These are phyloP conservation scores for Columba janthina DNA, from an alignment of 2,113 vertebrate species.

Conservation along the genomic window DNA sequence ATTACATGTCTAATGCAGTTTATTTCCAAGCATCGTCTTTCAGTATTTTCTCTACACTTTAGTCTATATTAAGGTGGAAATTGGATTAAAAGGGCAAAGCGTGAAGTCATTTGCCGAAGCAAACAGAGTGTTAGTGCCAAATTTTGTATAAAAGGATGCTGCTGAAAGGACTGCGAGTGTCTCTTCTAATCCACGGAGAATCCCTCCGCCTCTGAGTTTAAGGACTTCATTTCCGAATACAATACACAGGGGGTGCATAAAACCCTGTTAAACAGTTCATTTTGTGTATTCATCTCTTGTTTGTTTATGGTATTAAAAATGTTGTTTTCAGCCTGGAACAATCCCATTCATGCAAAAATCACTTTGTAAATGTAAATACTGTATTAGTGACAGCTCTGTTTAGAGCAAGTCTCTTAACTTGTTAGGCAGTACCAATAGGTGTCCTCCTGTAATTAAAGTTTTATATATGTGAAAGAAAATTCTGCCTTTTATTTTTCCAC, in stretches of 20 bases:
- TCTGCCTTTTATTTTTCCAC: background rate
- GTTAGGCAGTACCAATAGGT: background rate
- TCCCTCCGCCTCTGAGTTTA: slow-evolving; percentile 31
- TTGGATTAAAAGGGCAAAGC: slow-evolving; percentile 59
- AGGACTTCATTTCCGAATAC: slow-evolving; percentile 43
- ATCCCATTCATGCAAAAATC: slow-evolving; percentile 44
- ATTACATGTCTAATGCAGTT: slow-evolving; percentile 12
- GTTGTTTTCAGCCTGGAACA: slow-evolving; percentile 38
- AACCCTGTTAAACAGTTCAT: slow-evolving; percentile 55
- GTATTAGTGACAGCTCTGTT: slow-evolving; percentile 13
- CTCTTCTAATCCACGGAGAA: slow-evolving; percentile 40
- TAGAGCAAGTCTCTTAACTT: background rate
- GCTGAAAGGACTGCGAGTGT: background rate
- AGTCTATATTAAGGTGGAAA: slow-evolving; percentile 50
- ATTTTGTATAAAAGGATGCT: slow-evolving; percentile 40
- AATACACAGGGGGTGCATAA: slow-evolving; percentile 55
- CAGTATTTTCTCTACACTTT: slow-evolving; percentile 31
- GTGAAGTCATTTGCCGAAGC: slow-evolving; percentile 49
- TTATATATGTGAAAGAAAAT: background rate
- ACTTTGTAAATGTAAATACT: slow-evolving; percentile 40
- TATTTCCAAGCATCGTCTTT: slow-evolving; percentile 37
- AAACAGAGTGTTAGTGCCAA: slow-evolving; percentile 42
- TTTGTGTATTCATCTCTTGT: slow-evolving; percentile 52
- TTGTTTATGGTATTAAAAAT: slow-evolving; percentile 54
- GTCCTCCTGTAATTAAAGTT: background rate